Conservation (phyloP, 2,888 invertebrate genomes). For the Acronicta psi region DNA sequence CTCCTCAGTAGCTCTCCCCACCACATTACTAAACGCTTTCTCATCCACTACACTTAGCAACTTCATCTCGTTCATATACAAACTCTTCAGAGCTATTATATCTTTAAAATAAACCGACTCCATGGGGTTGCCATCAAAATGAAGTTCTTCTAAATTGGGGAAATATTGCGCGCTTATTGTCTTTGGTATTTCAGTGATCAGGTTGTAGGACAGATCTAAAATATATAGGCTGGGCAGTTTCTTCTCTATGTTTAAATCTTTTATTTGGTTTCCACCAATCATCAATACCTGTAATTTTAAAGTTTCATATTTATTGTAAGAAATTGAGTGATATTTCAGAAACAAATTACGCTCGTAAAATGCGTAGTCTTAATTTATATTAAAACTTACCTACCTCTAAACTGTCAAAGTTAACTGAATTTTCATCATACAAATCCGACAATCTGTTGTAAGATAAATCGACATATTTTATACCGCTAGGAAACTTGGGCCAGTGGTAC, state of each 20-base stretch:
- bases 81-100: constrained; percentile 77
- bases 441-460: constrained; percentile 83
- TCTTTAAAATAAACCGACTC: constrained; percentile 82
- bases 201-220: constrained; percentile 87
- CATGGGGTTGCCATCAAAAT: constrained; percentile 88
- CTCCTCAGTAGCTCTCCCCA: constrained; percentile 70
- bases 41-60: constrained; percentile 74
- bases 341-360: background rate
- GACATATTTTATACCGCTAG: constrained; percentile 78
- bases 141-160: constrained; percentile 83
- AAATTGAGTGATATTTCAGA: too few relatives aligned
- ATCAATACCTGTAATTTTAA: constrained; percentile 77
- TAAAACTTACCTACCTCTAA: constrained; percentile 74
- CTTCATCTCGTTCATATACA: constrained; percentile 81
- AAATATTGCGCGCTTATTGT: constrained; percentile 77
- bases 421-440: constrained; percentile 77
- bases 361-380: background rate
- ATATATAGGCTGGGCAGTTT: constrained; percentile 80
- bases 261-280: constrained; percentile 83
- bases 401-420: constrained; percentile 69
- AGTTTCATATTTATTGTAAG: too few relatives aligned
- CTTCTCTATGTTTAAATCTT: constrained; percentile 78
- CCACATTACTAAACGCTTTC: constrained; percentile 85
- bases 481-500: constrained; percentile 83
- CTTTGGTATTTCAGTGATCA: constrained; percentile 81